Evolutionary conservation across 2,113 vertebrate genomes (phyloP), one percentile per base, ranked within the genome.

Genomic region (Caloenas nicobarica): DNA sequence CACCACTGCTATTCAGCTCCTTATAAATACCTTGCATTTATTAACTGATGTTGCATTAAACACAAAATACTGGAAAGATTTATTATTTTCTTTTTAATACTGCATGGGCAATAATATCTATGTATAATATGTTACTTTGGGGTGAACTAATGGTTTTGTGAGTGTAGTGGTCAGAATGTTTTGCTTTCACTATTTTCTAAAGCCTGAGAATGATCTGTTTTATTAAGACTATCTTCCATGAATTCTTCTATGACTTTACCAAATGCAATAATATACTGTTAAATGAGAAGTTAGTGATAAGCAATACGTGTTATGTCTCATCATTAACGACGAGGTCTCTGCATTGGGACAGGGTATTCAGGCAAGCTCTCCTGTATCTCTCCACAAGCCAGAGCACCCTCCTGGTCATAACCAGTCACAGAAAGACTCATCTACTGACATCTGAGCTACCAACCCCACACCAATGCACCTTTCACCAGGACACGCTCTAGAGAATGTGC

Each of bases 241-340:
- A n/a, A 31, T 86, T 86, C 22, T 81, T 85, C 29, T 16, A 11
- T 24, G 5, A 26, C 29, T 51, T 74, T 51, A 48, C 19, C 10
- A 28, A 3, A 23, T 24, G 34, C 16, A 38, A 17, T 38, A 82
- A 2, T 46, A 57, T 7, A 38, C 31, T 69, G 28, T 44, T n/a
- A 10, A 2, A 7, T 8, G 22, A 73, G 29, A 46, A 70, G 18
- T 22, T 2, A n/a, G 23, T 48, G 62, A 56, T 17, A 51, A 7
- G 2, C 5, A 22, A 3, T 17, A 9, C 0, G 3, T 46, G 31
- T 9, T 19, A 8, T 4, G 14, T 54, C 36, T 78, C 16, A 9
- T 22, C 11, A 16, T 40, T 89, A 65, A 9, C 26, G 7, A 1
- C 0, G 7, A 73, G 60, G 24, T 8, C 40, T 60, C 71, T 0